Evolutionary conservation across 2,113 vertebrate genomes (phyloP).

Genomic region (Amphiprion percula): DNA sequence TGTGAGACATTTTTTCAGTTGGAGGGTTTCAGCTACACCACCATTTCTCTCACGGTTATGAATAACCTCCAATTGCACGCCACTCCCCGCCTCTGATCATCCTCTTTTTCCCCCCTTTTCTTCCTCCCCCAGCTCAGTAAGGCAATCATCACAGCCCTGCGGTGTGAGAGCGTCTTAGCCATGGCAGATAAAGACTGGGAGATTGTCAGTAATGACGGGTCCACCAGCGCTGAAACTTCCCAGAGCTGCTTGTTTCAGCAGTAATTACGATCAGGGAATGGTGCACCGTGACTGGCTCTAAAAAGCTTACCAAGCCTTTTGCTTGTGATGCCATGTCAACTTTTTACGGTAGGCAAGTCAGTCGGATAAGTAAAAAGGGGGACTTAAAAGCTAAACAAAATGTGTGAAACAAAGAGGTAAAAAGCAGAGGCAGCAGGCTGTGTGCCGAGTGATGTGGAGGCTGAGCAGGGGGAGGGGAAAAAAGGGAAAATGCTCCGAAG

Average conservation of each 20-base stretch:
- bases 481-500: slow-evolving; percentile 10
- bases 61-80: slow-evolving; percentile 51
- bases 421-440: slow-evolving; percentile 29
- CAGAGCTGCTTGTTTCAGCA: slow-evolving; percentile 78
- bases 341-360: slow-evolving; percentile 47
- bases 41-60: slow-evolving; percentile 29
- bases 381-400: slow-evolving; percentile 67
- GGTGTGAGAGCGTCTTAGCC: slow-evolving; percentile 53
- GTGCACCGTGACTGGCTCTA: slow-evolving; percentile 65
- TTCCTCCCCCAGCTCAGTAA: slow-evolving; percentile 42
- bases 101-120: background rate
- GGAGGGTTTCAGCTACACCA: slow-evolving; percentile 32
- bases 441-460: slow-evolving; percentile 9
- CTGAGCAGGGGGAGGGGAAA: background rate
- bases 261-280: slow-evolving; percentile 72
- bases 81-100: slow-evolving; percentile 48
- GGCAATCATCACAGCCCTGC: slow-evolving; percentile 65
- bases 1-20: slow-evolving; percentile 54
- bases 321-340: slow-evolving; percentile 68
- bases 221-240: slow-evolving; percentile 67
- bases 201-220: slow-evolving; percentile 79
- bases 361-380: slow-evolving; percentile 26
- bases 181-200: slow-evolving; percentile 74
- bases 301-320: slow-evolving; percentile 72
- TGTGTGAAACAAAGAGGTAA: slow-evolving; percentile 62